phyloP scores from a whole-genome alignment of 2,888 invertebrate species.

The Leptopterna dolabrata region DNA sequence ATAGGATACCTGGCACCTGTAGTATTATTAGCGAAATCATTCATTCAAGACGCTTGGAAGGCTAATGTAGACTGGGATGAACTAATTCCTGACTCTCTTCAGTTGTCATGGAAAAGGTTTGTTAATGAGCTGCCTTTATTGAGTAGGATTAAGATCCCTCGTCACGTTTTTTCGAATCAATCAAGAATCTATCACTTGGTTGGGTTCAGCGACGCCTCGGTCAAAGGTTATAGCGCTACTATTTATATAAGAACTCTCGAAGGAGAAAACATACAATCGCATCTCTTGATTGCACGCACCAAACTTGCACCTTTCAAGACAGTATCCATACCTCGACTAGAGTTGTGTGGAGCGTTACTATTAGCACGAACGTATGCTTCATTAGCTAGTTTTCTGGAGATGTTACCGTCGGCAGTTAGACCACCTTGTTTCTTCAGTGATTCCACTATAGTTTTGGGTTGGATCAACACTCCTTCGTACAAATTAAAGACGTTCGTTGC shows the following conservation, averaged over 20 bases:
- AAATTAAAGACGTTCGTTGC: slow-evolving; percentile 55
- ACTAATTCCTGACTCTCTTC: not conserved
- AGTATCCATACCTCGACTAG: slow-evolving; percentile 52
- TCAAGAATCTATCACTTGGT: slow-evolving; percentile 48
- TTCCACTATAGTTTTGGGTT: slow-evolving; percentile 51
- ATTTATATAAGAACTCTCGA: slow-evolving; percentile 56
- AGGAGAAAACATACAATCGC: not conserved
- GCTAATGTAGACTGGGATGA: slow-evolving; percentile 40
- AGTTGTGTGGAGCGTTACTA: slow-evolving; percentile 55
- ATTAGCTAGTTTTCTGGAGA: not conserved
- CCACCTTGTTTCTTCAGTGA: slow-evolving; percentile 44
- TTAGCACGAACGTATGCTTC: slow-evolving; percentile 18
- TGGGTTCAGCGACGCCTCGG: slow-evolving; percentile 62
- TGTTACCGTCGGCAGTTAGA: not conserved
- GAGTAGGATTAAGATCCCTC: slow-evolving; percentile 36
- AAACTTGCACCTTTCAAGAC: slow-evolving; percentile 53
- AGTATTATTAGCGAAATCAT: slow-evolving; percentile 29
- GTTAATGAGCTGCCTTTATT: slow-evolving; percentile 8
- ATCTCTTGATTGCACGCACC: slow-evolving; percentile 49
- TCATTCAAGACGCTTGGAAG: slow-evolving; percentile 40
- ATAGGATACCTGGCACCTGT: slow-evolving; percentile 28
- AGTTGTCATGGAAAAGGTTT: slow-evolving; percentile 6
- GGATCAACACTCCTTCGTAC: slow-evolving; percentile 54
- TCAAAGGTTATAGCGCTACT: slow-evolving; percentile 59
- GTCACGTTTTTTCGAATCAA: not conserved